Evolutionary conservation across 2,797 vertebrate species (phyloP).

Genomic region (Sebastes hubbsi): DNA sequence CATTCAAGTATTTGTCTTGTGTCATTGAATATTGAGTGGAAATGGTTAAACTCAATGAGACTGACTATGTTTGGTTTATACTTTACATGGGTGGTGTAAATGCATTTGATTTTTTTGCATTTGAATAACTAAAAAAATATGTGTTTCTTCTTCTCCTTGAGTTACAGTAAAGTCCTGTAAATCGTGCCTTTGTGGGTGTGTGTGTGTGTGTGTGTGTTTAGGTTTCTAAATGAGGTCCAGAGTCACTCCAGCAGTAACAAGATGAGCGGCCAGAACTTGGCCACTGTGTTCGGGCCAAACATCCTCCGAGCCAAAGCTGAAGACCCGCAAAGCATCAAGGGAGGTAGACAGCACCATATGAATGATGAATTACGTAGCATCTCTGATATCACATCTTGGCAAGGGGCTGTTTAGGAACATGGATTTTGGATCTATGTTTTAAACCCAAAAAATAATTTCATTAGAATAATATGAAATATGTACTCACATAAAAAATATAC

Average conservation of each 20-base stretch:
- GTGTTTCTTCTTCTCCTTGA: neutral
- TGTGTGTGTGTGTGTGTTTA: conserved; percentile 27
- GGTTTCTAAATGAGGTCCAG: conserved; percentile 85
- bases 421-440: neutral
- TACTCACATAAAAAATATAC: neutral
- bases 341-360: conserved; percentile 64
- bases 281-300: conserved; percentile 86
- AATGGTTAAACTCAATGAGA: neutral
- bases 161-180: neutral
- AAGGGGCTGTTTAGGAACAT: neutral
- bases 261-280: conserved; percentile 84
- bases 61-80: no score
- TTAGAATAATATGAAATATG: neutral
- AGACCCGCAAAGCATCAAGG: conserved; percentile 83
- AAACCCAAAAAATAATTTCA: no score
- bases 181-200: no score
- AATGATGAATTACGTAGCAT: neutral
- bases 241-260: conserved; percentile 81
- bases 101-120: neutral
- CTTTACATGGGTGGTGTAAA: neutral
- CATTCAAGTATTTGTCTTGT: neutral
- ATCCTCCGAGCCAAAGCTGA: conserved; percentile 84
- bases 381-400: no score
- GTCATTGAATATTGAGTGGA: neutral
- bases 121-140: neutral